These are phyloP conservation scores for Andrena fulva DNA, from an alignment of 2,888 invertebrate species.

Conservation along the genomic window DNA sequence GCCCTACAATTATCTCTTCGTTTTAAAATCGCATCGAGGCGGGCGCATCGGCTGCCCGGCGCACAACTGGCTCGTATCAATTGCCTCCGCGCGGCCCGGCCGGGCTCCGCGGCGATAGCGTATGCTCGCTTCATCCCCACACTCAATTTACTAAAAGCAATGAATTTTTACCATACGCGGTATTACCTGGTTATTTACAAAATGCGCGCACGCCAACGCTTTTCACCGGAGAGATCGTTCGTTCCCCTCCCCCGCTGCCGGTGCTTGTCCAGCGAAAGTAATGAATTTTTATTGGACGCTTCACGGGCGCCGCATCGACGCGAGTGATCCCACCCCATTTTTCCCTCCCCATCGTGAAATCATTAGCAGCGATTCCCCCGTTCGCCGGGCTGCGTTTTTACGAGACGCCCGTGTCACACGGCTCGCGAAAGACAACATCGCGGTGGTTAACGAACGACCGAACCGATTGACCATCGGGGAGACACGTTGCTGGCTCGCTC, in stretches of 20 bases:
- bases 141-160: slow-evolving; percentile 54
- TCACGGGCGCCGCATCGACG: slow-evolving; percentile 4
- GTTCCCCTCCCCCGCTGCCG: neutral
- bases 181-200: slow-evolving; percentile 56
- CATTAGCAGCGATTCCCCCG: slow-evolving; percentile 39
- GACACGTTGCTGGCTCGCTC: neutral
- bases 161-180: slow-evolving; percentile 55
- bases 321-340: neutral
- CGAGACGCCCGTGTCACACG: slow-evolving; percentile 30
- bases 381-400: slow-evolving; percentile 55
- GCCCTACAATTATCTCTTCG: slow-evolving; percentile 18
- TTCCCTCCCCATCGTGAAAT: slow-evolving; percentile 20
- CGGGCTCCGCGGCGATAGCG: neutral
- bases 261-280: slow-evolving; percentile 38
- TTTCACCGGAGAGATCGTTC: slow-evolving; percentile 17
- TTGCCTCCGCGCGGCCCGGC: neutral
- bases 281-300: slow-evolving; percentile 60
- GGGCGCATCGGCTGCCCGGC: neutral
- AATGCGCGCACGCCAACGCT: slow-evolving; percentile 42
- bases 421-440: slow-evolving; percentile 32
- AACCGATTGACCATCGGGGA: slow-evolving; percentile 49
- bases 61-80: slow-evolving; percentile 30
- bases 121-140: slow-evolving; percentile 11
- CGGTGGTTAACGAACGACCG: slow-evolving; percentile 49
- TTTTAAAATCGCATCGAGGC: slow-evolving; percentile 9